Conservation (phyloP, 2,797 vertebrate genomes). For the Coracias cyanogaster region DNA sequence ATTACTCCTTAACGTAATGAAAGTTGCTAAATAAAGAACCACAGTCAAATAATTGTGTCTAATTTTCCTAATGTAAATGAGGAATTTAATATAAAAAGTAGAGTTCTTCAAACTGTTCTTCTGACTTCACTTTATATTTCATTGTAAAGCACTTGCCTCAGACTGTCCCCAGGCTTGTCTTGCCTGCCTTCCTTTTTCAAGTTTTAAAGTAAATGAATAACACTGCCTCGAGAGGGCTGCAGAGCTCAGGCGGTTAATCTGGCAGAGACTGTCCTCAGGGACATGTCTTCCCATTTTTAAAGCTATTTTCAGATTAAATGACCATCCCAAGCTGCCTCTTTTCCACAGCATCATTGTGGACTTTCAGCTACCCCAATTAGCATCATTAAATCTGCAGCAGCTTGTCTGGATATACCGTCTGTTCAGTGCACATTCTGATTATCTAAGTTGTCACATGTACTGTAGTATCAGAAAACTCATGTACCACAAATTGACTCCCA, state of each 20-base stretch:
- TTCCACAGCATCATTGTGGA: neutral
- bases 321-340: neutral
- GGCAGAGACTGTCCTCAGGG: neutral
- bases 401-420: neutral
- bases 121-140: neutral
- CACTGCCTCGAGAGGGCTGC: neutral
- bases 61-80: neutral
- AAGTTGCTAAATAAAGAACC: neutral
- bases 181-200: neutral
- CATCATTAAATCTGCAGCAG: neutral
- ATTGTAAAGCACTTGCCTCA: neutral
- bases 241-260: neutral
- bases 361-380: neutral
- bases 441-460: neutral
- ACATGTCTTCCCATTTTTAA: neutral
- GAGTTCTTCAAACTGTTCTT: neutral
- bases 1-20: neutral
- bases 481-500: neutral
- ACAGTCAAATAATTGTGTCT: neutral
- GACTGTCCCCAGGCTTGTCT: neutral
- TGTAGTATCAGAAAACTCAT: neutral
- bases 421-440: neutral
- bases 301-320: conserved; percentile 13
- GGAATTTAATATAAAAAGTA: neutral
- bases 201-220: neutral